These are phyloP conservation scores for Tetrapedia diversipes DNA, from an alignment of 2,888 invertebrate species.

Conservation along the genomic window DNA sequence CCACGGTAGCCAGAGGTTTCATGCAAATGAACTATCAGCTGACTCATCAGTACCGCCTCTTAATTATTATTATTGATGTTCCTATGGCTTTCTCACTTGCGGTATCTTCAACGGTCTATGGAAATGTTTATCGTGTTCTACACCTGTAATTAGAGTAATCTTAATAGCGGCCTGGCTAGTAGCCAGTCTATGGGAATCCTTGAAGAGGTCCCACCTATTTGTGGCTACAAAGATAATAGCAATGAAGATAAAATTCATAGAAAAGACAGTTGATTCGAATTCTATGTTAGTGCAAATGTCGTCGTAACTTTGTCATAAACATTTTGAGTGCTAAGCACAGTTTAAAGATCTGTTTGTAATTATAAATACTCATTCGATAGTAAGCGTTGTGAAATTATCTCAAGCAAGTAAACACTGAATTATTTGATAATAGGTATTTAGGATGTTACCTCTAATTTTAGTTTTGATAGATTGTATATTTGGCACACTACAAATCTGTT, in stretches of 20 bases:
- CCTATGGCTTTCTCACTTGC: conserved; percentile 34
- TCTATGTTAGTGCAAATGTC: too few species aligned
- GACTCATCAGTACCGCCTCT: conserved; percentile 56
- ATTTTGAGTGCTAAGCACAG: too few species aligned
- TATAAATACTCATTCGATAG: too few species aligned
- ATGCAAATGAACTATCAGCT: conserved; percentile 57
- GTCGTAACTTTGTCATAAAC: too few species aligned
- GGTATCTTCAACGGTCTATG: conserved; percentile 8
- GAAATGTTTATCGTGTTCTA: conserved; percentile 14
- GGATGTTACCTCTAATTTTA: too few species aligned
- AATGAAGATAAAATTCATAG: neutral
- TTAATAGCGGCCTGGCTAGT: conserved; percentile 4
- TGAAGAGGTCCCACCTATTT: neutral
- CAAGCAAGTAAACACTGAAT: too few species aligned
- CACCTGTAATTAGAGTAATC: conserved; percentile 39
- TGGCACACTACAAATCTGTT: too few species aligned
- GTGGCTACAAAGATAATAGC: neutral
- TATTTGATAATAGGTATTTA: too few species aligned
- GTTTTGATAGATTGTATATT: too few species aligned
- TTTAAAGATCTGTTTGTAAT: too few species aligned
- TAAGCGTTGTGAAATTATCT: too few species aligned
- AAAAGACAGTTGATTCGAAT: neutral
- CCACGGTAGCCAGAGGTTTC: conserved; percentile 54
- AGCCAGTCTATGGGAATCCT: neutral
- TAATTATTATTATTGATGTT: conserved; percentile 61